These are phyloP conservation scores for Pogonus chalceus DNA, from an alignment of 1,140 invertebrate genomes.

Conservation along the genomic window DNA sequence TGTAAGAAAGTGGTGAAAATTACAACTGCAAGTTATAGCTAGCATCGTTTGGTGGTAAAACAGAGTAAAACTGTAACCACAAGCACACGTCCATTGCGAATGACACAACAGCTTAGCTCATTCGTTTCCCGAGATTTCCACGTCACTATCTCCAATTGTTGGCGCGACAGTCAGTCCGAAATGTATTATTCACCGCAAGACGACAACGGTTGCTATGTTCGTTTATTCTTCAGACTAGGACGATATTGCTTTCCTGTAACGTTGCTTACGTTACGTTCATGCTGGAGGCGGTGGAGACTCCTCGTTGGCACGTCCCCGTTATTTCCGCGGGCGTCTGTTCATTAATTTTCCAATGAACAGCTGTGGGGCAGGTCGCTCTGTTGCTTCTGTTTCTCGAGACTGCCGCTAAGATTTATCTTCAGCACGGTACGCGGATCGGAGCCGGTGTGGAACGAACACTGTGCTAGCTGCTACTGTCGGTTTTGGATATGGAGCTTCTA, in stretches of 20 bases:
- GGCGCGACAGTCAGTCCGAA: background rate
- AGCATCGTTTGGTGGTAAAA: too few relatives aligned
- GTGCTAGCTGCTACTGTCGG: too few relatives aligned
- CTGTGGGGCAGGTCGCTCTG: constrained; percentile 6
- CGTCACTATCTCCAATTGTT: background rate
- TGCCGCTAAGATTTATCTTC: constrained; percentile 3
- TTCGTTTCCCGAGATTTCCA: background rate
- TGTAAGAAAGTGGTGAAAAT: too few relatives aligned
- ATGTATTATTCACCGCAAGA: constrained; percentile 4
- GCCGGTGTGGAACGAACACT: background rate
- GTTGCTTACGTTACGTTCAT: too few relatives aligned
- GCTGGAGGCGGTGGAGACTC: background rate
- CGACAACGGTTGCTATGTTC: constrained; percentile 5
- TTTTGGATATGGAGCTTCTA: too few relatives aligned
- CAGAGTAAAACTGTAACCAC: too few relatives aligned
- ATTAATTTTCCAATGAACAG: constrained; percentile 6
- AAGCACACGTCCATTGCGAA: too few relatives aligned
- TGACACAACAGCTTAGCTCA: background rate
- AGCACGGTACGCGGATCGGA: background rate
- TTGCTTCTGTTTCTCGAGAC: background rate
- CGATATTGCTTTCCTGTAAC: constrained; percentile 5
- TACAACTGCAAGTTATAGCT: too few relatives aligned
- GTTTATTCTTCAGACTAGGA: constrained; percentile 4
- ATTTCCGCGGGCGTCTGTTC: constrained; percentile 3
- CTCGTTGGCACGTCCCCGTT: constrained; percentile 5